Conservation (phyloP, 2,113 vertebrate genomes). For the Nothocercus julius region DNA sequence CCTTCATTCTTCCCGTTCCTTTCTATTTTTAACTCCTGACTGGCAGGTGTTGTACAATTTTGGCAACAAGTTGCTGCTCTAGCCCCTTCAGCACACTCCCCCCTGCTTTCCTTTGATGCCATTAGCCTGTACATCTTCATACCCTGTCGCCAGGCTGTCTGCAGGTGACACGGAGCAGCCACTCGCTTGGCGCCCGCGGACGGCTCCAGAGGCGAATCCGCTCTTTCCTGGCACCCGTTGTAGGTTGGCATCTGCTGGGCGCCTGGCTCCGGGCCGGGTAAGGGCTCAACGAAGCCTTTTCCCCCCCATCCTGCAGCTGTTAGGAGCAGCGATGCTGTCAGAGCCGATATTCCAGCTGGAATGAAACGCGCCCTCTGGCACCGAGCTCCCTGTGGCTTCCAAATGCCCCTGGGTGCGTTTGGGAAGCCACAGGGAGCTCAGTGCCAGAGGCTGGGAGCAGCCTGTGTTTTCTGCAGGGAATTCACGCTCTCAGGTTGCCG, state of each 20-base stretch:
- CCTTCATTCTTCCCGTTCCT: not conserved
- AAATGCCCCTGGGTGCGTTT: not conserved
- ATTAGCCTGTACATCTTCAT: not conserved
- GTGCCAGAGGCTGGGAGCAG: not conserved
- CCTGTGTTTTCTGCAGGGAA: not conserved
- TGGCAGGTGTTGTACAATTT: not conserved
- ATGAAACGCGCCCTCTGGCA: conserved; percentile 16
- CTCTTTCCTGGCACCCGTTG: not conserved
- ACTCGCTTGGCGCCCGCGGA: not conserved
- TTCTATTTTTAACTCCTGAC: not conserved
- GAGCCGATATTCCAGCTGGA: not conserved
- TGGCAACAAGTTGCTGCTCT: not conserved
- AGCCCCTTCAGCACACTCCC: rapidly evolving
- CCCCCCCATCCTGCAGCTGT: conserved; percentile 24
- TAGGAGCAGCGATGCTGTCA: conserved; percentile 5
- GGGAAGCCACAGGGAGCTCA: too few species aligned
- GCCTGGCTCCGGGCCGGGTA: not conserved
- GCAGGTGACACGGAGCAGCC: rapidly evolving
- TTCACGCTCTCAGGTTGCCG: not conserved
- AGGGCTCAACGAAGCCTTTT: not conserved
- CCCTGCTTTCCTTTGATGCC: not conserved
- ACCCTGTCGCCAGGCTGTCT: not conserved
- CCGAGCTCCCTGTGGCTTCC: not conserved
- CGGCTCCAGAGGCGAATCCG: not conserved
- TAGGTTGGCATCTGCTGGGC: conserved; percentile 2